phyloP scores from a whole-genome alignment of 2,888 invertebrate genomes.

The Tupiocoris notatus region DNA sequence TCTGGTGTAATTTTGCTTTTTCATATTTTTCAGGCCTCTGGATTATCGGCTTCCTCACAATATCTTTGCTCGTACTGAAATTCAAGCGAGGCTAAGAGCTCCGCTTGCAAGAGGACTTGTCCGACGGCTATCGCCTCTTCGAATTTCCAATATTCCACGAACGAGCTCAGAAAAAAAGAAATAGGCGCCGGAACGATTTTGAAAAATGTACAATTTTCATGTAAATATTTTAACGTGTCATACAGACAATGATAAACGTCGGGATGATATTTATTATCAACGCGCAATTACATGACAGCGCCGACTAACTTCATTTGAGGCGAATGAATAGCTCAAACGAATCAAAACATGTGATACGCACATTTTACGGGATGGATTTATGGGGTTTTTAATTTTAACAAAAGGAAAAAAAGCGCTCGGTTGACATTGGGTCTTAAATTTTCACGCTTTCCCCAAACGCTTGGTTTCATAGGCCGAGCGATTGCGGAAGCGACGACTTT shows the following conservation, averaged over 20 bases:
- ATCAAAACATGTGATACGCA: constrained; percentile 43
- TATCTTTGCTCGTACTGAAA: constrained; percentile 76
- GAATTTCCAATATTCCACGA: background rate
- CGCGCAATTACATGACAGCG: constrained; percentile 20
- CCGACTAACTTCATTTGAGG: background rate
- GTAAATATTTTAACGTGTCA: constrained; percentile 47
- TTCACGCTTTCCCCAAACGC: too few species aligned
- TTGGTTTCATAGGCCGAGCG: too few species aligned
- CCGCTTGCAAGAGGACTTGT: background rate
- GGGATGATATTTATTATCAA: constrained; percentile 40
- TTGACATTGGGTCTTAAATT: background rate
- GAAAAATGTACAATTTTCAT: background rate
- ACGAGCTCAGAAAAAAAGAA: too few species aligned
- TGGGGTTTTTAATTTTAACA: background rate
- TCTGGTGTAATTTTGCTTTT: too few species aligned
- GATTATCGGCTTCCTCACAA: constrained; percentile 78
- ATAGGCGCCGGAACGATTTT: background rate
- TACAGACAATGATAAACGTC: constrained; percentile 5
- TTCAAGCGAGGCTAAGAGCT: constrained; percentile 76
- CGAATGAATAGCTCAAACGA: constrained; percentile 36
- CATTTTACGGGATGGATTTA: constrained; percentile 12
- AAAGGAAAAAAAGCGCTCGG: background rate
- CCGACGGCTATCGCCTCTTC: background rate
- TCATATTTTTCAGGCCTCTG: constrained; percentile 60
- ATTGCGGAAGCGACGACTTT: too few species aligned